Conservation (phyloP, 2,113 vertebrate genomes). For the Carlito syrichta region DNA sequence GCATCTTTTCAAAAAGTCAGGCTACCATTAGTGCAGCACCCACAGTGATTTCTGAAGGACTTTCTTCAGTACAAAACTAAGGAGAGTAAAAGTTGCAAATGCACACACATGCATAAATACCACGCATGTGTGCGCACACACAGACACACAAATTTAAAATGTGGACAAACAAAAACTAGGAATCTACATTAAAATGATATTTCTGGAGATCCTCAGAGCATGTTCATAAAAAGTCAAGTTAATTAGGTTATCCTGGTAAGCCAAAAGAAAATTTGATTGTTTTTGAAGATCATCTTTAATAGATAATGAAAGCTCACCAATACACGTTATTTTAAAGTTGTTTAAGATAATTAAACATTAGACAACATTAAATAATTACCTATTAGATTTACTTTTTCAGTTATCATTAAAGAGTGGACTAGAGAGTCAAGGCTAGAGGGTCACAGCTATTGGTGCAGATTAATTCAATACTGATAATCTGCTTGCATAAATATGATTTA, state of each 20-base stretch:
- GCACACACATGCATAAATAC: neutral
- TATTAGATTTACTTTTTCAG: neutral
- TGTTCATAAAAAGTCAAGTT: neutral
- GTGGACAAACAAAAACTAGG: neutral
- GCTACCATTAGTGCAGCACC: neutral
- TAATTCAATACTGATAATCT: neutral
- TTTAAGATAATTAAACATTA: slow-evolving; percentile 9
- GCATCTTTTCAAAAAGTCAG: neutral
- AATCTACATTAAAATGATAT: neutral
- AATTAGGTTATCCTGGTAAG: neutral
- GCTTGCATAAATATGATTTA: neutral
- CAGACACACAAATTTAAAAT: neutral
- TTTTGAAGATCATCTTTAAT: neutral
- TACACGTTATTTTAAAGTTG: neutral
- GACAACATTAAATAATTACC: neutral
- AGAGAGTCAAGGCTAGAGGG: neutral
- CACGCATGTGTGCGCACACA: rapidly evolving
- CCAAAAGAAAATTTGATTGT: neutral
- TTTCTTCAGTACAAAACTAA: neutral
- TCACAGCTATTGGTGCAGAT: neutral
- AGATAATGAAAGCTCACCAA: neutral
- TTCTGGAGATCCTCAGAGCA: neutral
- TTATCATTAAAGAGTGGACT: neutral
- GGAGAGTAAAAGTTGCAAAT: neutral
- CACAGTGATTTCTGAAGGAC: neutral